Conservation (phyloP, 2,888 invertebrate species). For the Tribolium freemani region DNA sequence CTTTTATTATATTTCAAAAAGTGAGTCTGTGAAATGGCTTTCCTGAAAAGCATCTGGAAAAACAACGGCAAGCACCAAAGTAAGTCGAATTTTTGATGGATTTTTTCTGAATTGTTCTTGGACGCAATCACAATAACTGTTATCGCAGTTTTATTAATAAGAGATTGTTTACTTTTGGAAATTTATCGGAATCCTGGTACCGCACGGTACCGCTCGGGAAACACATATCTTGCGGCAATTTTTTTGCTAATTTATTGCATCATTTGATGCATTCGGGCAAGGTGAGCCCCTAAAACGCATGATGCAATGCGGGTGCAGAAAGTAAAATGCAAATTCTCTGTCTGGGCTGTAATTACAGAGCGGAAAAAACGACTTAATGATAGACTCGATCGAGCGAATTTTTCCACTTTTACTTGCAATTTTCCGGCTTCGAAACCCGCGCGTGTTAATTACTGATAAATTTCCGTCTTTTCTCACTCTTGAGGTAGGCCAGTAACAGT, state of each 20-base stretch:
- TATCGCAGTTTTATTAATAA: neutral
- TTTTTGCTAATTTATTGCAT: neutral
- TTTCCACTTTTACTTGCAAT: neutral
- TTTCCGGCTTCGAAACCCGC: neutral
- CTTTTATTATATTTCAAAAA: neutral
- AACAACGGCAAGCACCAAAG: conserved; percentile 79
- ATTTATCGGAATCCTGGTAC: conserved; percentile 8
- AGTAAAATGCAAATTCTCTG: neutral
- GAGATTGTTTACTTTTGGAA: conserved; percentile 8
- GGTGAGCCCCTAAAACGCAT: neutral
- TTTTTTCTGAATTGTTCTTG: neutral
- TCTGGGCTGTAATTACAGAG: neutral
- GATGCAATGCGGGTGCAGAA: neutral
- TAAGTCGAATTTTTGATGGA: conserved; percentile 66
- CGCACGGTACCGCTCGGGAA: conserved; percentile 16
- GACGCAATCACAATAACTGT: neutral
- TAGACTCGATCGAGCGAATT: neutral
- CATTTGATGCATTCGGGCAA: neutral
- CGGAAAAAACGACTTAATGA: neutral
- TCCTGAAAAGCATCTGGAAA: conserved; percentile 77
- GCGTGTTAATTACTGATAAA: neutral
- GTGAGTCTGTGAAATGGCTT: conserved; percentile 67
- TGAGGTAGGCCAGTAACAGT: neutral
- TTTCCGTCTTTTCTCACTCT: neutral
- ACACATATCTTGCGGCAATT: conserved; percentile 16